Evolutionary conservation across 1,140 invertebrate genomes (phyloP).

Genomic region (Helicoverpa armigera): DNA sequence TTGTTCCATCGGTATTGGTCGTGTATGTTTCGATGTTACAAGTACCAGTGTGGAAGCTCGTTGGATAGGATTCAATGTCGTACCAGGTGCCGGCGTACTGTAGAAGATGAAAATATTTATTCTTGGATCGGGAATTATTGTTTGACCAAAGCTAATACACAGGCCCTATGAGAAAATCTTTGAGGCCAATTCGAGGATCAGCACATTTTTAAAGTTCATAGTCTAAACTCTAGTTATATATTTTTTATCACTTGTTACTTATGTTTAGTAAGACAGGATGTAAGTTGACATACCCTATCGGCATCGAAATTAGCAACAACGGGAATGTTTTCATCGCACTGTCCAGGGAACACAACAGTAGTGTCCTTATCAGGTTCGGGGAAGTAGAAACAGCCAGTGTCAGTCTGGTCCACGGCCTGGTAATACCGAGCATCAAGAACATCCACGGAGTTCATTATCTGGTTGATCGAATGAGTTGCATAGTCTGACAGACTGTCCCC

Average conservation of each 20-base stretch:
- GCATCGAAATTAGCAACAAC: conserved; percentile 66
- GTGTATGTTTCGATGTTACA: conserved; percentile 69
- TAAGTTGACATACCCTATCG: conserved; percentile 54
- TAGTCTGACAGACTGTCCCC: conserved; percentile 48
- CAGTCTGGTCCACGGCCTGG: conserved; percentile 49
- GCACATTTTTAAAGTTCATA: neutral
- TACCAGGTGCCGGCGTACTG: conserved; percentile 78
- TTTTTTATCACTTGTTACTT: too few species aligned
- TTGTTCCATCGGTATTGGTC: conserved; percentile 47
- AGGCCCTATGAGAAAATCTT: neutral
- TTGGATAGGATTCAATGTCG: conserved; percentile 76
- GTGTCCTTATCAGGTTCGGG: conserved; percentile 51
- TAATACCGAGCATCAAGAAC: conserved; percentile 63
- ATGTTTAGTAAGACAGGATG: too few species aligned
- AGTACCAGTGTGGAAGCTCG: conserved; percentile 70
- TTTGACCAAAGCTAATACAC: too few species aligned
- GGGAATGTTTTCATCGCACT: conserved; percentile 65
- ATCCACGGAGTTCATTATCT: conserved; percentile 52
- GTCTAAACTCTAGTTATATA: too few species aligned
- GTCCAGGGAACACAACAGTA: conserved; percentile 66
- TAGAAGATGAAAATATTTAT: conserved; percentile 50
- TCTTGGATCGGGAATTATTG: neutral
- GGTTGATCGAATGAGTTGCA: conserved; percentile 56
- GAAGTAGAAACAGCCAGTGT: conserved; percentile 68
- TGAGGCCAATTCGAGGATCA: too few species aligned